Base-by-base conservation (phyloP, 92 coral and sea anemone genomes). In the Porites evermanni region DNA sequence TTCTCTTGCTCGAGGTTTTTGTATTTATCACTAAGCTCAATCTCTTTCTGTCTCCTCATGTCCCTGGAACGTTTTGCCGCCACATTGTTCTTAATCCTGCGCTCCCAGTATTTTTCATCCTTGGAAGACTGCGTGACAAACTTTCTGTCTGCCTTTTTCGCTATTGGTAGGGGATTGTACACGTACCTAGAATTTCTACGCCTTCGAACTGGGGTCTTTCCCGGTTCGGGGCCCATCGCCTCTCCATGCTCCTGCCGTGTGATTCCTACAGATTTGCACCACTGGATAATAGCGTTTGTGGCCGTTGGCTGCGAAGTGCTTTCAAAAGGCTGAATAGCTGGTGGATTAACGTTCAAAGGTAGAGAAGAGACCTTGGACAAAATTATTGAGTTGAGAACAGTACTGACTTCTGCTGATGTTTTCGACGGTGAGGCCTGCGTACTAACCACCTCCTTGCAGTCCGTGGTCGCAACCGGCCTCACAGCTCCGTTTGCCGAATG, bases 21-120 rank as follows among this genome's bases (percentile, higher is more conserved):
- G 64, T 70, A 88, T 50, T 85, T 84, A 26, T 70, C 80, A 1
- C 90, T 78, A 26, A 92, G 68, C 86, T 92, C 95, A 17, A 92
- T 92, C 78, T 92, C 95, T 53, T 87, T 80, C 85, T 92, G 92
- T 6, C 95, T 72, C 26, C 95, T 61, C 85, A 89, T 82, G 71
- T 88, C 92, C 26, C 96, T 80, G 1, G 94, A 93, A 44, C 92
- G 70, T 19, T 91, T 88, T 12, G 96, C 96, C 19, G 96, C 96
- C 17, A 85, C 92, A 79, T 93, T 93, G 53, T 93, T 93, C 51
- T 91, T 84, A 13, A 80, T 84, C 83, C 96, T 88, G 23, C 96
- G 79, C 32, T 84, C 87, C 96, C 96, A 93, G 59, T 93, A 93
- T 73, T 74, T 80, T 32, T 90, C 94, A 59, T 93, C 96, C 56